Evolutionary conservation across 2,888 invertebrate genomes (phyloP).

Genomic region (Drymonia ruficornis): DNA sequence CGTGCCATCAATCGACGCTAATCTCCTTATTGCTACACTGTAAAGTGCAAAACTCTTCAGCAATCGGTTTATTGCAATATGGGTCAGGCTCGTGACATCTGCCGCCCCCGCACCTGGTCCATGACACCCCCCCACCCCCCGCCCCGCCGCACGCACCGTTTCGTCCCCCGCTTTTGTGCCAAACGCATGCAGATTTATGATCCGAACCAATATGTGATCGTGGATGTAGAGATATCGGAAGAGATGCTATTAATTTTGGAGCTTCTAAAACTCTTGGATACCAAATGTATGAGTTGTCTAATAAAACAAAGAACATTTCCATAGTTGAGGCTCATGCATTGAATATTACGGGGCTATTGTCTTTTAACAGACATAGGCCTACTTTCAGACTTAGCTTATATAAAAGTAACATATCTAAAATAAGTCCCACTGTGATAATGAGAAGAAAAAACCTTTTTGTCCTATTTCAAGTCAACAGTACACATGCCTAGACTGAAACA

Average conservation of each 20-base stretch:
- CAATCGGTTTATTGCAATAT: slow-evolving; percentile 45
- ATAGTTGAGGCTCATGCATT: too few species aligned
- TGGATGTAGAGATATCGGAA: slow-evolving; percentile 10
- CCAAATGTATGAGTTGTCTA: too few species aligned
- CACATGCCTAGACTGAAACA: too few species aligned
- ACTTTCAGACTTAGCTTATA: too few species aligned
- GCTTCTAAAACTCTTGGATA: too few species aligned
- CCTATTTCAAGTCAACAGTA: too few species aligned
- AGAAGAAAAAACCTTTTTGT: too few species aligned
- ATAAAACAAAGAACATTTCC: too few species aligned
- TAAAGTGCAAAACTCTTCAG: background rate
- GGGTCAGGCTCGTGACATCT: slow-evolving; percentile 69
- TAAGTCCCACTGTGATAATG: too few species aligned
- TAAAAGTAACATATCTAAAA: too few species aligned
- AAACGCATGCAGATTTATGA: slow-evolving; percentile 71
- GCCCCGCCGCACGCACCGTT: slow-evolving; percentile 16
- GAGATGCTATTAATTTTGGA: background rate
- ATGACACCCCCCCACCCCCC: slow-evolving; percentile 20
- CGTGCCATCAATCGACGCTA: slow-evolving; percentile 7
- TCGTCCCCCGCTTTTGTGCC: slow-evolving; percentile 13
- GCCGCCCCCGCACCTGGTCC: slow-evolving; percentile 76
- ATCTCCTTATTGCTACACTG: background rate
- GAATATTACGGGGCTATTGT: too few species aligned
- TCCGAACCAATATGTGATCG: slow-evolving; percentile 11
- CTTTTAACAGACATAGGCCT: too few species aligned